Evolutionary conservation across 1,140 invertebrate species (phyloP).

Genomic region (Aphis craccivora): DNA sequence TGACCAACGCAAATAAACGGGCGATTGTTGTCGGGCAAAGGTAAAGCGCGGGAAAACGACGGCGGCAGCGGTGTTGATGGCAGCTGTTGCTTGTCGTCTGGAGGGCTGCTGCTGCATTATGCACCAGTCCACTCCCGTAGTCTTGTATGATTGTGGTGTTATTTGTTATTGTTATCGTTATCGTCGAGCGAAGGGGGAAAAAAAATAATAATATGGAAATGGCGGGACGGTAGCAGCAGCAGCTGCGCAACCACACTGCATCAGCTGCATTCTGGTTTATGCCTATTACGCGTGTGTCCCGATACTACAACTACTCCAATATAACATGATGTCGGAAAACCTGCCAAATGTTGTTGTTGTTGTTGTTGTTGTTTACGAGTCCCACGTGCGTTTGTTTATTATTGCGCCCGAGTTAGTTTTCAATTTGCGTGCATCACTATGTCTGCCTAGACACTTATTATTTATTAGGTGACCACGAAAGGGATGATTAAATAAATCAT

Average conservation of each 20-base stretch:
- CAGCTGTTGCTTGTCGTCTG: background rate
- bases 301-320: background rate
- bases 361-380: background rate
- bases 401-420: background rate
- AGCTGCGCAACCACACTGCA: background rate
- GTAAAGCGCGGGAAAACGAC: slow-evolving; percentile 28
- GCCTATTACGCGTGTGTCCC: background rate
- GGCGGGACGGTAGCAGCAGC: background rate
- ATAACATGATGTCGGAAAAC: background rate
- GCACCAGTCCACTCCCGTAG: background rate
- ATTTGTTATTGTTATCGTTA: slow-evolving; percentile 13
- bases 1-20: background rate
- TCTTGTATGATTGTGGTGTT: background rate
- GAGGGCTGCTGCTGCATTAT: background rate
- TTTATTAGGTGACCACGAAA: background rate
- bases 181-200: background rate
- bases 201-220: background rate
- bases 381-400: slow-evolving; percentile 1
- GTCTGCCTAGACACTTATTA: background rate
- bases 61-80: no score
- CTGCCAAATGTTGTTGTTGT: slow-evolving; percentile 4
- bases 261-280: background rate
- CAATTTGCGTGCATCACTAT: background rate
- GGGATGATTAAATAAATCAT: no score
- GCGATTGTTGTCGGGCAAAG: background rate